Conservation (phyloP, 2,888 invertebrate genomes). For the Caenorhabditis angaria region DNA sequence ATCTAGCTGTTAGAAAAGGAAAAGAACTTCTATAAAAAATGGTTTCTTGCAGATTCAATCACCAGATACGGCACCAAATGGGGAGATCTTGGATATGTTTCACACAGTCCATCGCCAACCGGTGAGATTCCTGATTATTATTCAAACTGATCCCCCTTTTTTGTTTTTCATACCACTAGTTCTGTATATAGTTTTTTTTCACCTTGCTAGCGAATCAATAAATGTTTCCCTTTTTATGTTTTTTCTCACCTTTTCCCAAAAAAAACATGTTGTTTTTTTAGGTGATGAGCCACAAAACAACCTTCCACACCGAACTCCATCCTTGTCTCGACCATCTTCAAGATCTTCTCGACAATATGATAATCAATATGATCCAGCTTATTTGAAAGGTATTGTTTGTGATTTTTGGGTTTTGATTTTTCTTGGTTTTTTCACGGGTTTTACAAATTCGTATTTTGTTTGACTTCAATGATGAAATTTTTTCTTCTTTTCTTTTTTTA, state of each 20-base stretch:
- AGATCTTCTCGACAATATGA: conserved; percentile 50
- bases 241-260: not conserved
- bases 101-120: conserved; percentile 55
- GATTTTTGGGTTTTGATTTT: not conserved
- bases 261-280: conserved; percentile 19
- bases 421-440: not conserved
- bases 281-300: conserved; percentile 33
- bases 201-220: conserved; percentile 21
- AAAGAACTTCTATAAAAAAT: not conserved
- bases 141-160: conserved; percentile 22
- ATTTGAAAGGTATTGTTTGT: conserved; percentile 19
- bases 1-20: conserved; percentile 1
- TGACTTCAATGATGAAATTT: conserved; percentile 4
- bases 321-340: conserved; percentile 53
- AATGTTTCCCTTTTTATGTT: not conserved
- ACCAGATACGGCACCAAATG: conserved; percentile 57
- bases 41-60: conserved; percentile 54
- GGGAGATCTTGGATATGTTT: conserved; percentile 59
- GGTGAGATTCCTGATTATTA: conserved; percentile 44
- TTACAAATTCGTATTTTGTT: not conserved
- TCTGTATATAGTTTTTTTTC: conserved; percentile 12
- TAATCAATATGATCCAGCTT: conserved; percentile 47
- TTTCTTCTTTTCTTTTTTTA: not conserved
- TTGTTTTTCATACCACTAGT: too few relatives aligned
- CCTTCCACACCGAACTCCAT: conserved; percentile 58